Conservation (phyloP, 2,888 invertebrate species). For the Drosophila paracracens region DNA sequence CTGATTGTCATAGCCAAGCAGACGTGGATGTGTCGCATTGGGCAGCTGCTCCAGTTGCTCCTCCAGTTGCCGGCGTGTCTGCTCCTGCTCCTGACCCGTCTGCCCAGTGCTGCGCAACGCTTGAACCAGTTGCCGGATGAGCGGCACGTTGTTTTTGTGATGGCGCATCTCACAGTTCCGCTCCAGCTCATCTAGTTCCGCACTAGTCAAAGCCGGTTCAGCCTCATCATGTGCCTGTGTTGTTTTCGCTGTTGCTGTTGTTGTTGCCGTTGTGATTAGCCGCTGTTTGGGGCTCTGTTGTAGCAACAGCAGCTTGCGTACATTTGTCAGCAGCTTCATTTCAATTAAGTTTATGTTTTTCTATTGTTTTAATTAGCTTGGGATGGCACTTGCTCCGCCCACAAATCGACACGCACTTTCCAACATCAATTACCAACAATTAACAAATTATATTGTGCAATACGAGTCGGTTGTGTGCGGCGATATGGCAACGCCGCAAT, state of each 20-base stretch:
- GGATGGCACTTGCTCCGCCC: neutral
- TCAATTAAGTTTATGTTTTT: constrained; percentile 53
- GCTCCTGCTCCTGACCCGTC: neutral
- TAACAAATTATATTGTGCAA: constrained; percentile 51
- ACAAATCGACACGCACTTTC: constrained; percentile 40
- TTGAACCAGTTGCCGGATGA: constrained; percentile 66
- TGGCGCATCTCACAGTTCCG: constrained; percentile 72
- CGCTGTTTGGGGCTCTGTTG: constrained; percentile 38
- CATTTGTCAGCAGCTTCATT: constrained; percentile 66
- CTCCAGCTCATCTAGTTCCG: constrained; percentile 71
- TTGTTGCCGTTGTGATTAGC: constrained; percentile 49
- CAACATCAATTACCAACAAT: constrained; percentile 36
- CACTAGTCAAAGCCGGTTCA: constrained; percentile 50
- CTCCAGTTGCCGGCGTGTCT: constrained; percentile 42
- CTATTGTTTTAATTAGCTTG: constrained; percentile 46
- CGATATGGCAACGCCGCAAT: constrained; percentile 35
- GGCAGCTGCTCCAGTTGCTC: constrained; percentile 89
- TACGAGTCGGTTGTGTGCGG: constrained; percentile 8
- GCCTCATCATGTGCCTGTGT: constrained; percentile 29
- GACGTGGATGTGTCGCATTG: constrained; percentile 90
- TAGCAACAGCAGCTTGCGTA: constrained; percentile 44
- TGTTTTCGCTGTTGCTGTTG: constrained; percentile 35
- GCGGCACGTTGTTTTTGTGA: constrained; percentile 73
- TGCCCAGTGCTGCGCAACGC: constrained; percentile 33
- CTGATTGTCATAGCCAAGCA: constrained; percentile 87